Conservation (phyloP, 2,797 vertebrate species). For the Scolopax rusticola region DNA sequence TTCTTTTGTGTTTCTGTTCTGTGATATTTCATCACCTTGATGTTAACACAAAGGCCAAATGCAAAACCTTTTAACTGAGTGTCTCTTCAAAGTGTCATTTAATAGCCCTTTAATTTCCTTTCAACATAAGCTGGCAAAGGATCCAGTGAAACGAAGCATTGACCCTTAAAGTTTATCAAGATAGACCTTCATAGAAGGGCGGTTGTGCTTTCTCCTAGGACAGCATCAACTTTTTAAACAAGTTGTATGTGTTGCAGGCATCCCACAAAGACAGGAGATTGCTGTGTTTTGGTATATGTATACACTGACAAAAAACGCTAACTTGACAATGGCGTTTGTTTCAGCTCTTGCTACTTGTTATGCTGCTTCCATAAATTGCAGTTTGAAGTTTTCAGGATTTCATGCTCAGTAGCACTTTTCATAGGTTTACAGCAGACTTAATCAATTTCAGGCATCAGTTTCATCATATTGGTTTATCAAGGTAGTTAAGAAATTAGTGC, state of each 20-base stretch:
- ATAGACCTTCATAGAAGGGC: neutral
- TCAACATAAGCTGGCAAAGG: conserved; percentile 22
- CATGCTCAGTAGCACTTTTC: neutral
- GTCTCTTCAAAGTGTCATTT: conserved; percentile 50
- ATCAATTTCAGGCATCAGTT: neutral
- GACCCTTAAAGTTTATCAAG: conserved; percentile 33
- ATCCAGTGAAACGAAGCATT: conserved; percentile 33
- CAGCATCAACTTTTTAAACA: neutral
- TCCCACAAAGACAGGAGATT: neutral
- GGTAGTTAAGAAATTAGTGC: neutral
- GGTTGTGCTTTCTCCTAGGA: conserved; percentile 9
- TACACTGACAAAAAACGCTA: neutral
- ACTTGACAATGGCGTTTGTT: neutral
- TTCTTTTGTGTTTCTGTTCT: conserved; percentile 32
- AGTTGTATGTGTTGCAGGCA: neutral
- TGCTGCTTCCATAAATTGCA: neutral
- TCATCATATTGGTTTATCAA: neutral
- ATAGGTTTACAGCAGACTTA: neutral
- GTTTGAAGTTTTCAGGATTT: neutral
- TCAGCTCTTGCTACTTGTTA: neutral
- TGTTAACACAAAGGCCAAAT: conserved; percentile 44
- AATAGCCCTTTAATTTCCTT: conserved; percentile 3
- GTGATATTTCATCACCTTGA: conserved; percentile 19
- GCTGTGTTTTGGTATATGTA: neutral
- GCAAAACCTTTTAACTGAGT: conserved; percentile 48